Conservation (phyloP, 2,797 vertebrate genomes). For the Heteromormyrus szaboi region DNA sequence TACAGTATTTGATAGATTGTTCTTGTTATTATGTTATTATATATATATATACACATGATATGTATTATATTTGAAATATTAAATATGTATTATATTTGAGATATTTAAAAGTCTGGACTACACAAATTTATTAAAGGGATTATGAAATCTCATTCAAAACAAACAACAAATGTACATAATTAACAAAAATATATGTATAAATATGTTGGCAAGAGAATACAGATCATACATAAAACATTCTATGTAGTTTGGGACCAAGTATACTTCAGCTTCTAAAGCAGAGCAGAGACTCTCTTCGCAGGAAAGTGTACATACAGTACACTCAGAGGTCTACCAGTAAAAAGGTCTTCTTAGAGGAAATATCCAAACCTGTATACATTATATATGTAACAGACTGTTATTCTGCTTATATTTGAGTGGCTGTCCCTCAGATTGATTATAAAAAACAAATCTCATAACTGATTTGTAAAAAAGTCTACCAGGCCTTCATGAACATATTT, state of each 20-base stretch:
- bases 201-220: neutral
- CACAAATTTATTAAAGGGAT: neutral
- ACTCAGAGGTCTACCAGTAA: neutral
- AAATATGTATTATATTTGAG: neutral
- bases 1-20: no score
- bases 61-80: no score
- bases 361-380: neutral
- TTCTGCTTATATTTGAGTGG: neutral
- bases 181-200: slow-evolving; percentile 9
- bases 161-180: slow-evolving; percentile 3
- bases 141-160: neutral
- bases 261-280: neutral
- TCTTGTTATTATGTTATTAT: neutral
- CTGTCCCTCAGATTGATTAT: neutral
- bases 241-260: neutral
- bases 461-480: neutral
- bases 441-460: neutral
- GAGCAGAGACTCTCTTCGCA: neutral
- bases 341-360: neutral
- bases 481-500: neutral
- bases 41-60: no score
- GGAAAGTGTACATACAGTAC: neutral
- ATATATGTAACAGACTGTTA: neutral
- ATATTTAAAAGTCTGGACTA: neutral
- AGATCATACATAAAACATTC: neutral